These are phyloP conservation scores for Melitaea cinxia DNA, from an alignment of 1,140 invertebrate genomes.

Conservation along the genomic window DNA sequence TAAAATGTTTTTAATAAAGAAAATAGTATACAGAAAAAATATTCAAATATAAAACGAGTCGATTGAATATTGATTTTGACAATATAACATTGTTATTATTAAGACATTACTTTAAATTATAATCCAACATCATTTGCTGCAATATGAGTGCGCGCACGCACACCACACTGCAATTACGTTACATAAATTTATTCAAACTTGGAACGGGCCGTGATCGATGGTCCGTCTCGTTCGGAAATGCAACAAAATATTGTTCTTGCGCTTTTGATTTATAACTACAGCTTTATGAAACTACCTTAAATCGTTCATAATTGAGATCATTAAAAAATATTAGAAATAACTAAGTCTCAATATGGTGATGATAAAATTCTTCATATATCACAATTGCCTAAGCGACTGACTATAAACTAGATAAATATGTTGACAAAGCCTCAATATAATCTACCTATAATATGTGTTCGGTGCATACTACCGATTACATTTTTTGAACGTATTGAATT, in stretches of 20 bases:
- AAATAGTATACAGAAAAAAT: no score
- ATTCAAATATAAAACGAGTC: background rate
- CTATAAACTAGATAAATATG: conserved; percentile 58
- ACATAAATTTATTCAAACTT: conserved; percentile 67
- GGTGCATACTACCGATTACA: conserved; percentile 56
- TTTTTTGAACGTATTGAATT: conserved; percentile 36
- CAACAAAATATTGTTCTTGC: conserved; percentile 61
- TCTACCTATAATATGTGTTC: conserved; percentile 18
- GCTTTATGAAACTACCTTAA: conserved; percentile 47
- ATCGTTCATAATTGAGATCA: conserved; percentile 40
- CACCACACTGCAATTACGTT: conserved; percentile 64
- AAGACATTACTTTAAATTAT: conserved; percentile 39
- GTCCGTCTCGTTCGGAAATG: conserved; percentile 53
- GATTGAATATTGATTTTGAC: background rate
- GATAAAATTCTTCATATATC: conserved; percentile 15
- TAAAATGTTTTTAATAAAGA: no score
- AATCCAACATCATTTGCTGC: conserved; percentile 39
- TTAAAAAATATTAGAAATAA: conserved; percentile 16
- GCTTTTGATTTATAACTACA: conserved; percentile 58
- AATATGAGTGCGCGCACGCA: conserved; percentile 43
- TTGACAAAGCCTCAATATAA: conserved; percentile 46
- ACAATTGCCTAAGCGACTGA: conserved; percentile 35
- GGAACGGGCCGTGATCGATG: conserved; percentile 66
- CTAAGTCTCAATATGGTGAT: background rate
- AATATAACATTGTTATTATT: conserved; percentile 38